Evolutionary conservation across 2,113 vertebrate genomes (phyloP).

Genomic region (Oreocharis arfaki): DNA sequence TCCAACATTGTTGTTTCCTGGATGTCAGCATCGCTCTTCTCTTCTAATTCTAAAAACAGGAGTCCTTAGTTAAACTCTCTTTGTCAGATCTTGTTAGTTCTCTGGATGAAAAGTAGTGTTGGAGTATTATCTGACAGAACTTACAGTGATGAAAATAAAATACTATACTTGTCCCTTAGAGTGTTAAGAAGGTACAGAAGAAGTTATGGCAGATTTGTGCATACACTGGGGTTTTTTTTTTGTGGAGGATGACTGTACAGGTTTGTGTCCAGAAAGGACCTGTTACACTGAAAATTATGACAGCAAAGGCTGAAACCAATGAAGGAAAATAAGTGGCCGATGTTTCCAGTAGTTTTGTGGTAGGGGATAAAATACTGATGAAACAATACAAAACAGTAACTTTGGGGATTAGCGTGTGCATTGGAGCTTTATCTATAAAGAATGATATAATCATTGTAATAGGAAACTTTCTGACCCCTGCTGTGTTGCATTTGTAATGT

Average conservation of each 20-base stretch:
- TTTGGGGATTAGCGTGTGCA: not conserved
- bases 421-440: not conserved
- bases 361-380: not conserved
- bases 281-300: not conserved
- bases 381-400: not conserved
- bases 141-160: not conserved
- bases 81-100: not conserved
- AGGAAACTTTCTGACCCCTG: not conserved
- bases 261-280: not conserved
- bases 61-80: not conserved
- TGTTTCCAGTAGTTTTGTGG: not conserved
- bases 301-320: not conserved
- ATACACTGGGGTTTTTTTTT: rapidly evolving
- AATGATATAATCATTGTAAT: not conserved
- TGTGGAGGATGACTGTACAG: not conserved
- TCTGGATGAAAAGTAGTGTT: not conserved
- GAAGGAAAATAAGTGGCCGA: not conserved
- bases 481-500: not conserved
- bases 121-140: not conserved
- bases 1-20: not conserved
- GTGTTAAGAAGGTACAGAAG: not conserved
- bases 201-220: not conserved
- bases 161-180: not conserved
- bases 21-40: not conserved
- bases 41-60: not conserved